Conservation (phyloP, 1,140 invertebrate species). For the Rhizoglyphus robini region DNA sequence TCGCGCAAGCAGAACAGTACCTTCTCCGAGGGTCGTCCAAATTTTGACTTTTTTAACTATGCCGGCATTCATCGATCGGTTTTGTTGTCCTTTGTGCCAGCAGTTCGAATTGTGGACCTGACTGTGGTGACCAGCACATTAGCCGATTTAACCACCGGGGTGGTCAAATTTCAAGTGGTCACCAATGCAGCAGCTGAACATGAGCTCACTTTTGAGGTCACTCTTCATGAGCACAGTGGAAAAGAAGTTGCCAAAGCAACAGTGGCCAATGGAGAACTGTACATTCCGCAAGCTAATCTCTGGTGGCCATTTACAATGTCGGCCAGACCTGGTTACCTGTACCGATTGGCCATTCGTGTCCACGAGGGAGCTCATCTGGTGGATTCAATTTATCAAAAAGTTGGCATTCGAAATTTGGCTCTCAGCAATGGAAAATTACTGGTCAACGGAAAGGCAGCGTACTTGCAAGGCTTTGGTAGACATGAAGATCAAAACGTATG, state of each 20-base stretch:
- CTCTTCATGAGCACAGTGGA: conserved; percentile 37
- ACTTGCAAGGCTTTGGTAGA: conserved; percentile 82
- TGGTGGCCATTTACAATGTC: conserved; percentile 74
- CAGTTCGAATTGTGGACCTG: conserved; percentile 65
- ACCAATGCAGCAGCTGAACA: background rate
- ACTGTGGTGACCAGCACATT: conserved; percentile 53
- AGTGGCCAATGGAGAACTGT: conserved; percentile 37
- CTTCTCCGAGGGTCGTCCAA: conserved; percentile 57
- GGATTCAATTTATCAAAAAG: conserved; percentile 72
- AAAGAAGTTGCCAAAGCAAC: conserved; percentile 37
- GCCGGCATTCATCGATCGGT: no score
- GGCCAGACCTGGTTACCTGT: no score
- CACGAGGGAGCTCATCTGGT: background rate
- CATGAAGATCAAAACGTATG: conserved; percentile 70
- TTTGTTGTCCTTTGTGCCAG: conserved; percentile 71
- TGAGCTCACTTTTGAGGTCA: background rate
- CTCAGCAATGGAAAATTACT: conserved; percentile 50
- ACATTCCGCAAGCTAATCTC: conserved; percentile 53
- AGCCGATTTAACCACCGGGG: conserved; percentile 25
- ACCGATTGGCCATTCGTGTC: no score
- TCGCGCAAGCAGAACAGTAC: conserved; percentile 39
- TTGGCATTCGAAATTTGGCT: conserved; percentile 61
- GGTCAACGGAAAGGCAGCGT: conserved; percentile 70
- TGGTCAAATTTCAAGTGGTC: background rate
- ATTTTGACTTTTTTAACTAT: conserved; percentile 97